phyloP scores from a whole-genome alignment of 2,113 vertebrate species.

The Kobus ellipsiprymnus region DNA sequence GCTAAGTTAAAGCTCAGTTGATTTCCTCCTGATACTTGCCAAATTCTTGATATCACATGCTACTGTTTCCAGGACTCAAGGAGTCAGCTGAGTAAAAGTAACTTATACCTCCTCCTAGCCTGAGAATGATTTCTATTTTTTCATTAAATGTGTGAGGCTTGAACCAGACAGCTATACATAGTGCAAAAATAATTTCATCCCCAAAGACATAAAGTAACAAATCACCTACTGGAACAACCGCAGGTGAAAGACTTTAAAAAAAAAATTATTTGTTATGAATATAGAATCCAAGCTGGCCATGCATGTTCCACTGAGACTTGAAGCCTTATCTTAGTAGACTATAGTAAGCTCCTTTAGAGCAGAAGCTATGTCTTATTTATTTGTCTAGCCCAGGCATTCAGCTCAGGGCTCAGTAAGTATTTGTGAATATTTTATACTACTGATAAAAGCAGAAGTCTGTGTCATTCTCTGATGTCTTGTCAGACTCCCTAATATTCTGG shows the following conservation, averaged over 20 bases:
- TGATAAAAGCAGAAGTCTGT: neutral
- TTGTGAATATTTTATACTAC: neutral
- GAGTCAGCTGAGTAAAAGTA: neutral
- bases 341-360: neutral
- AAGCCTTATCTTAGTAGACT: neutral
- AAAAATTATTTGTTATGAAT: neutral
- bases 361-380: neutral
- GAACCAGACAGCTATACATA: neutral
- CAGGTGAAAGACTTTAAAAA: neutral
- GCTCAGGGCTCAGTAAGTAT: neutral
- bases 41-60: neutral
- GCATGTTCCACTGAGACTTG: neutral
- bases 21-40: slow-evolving; percentile 14
- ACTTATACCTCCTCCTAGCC: neutral
- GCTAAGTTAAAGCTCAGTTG: neutral
- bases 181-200: neutral
- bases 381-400: neutral
- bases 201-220: neutral
- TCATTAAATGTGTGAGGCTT: neutral
- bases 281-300: neutral
- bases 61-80: neutral
- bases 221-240: neutral
- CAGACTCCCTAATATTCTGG: neutral
- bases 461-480: neutral
- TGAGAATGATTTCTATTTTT: neutral